A percentile compares a stretch with the other conserved stretches of the same genome.
phyloP scores from a whole-genome alignment of 2,888 invertebrate genomes.

The Anarsia innoxiella region DNA sequence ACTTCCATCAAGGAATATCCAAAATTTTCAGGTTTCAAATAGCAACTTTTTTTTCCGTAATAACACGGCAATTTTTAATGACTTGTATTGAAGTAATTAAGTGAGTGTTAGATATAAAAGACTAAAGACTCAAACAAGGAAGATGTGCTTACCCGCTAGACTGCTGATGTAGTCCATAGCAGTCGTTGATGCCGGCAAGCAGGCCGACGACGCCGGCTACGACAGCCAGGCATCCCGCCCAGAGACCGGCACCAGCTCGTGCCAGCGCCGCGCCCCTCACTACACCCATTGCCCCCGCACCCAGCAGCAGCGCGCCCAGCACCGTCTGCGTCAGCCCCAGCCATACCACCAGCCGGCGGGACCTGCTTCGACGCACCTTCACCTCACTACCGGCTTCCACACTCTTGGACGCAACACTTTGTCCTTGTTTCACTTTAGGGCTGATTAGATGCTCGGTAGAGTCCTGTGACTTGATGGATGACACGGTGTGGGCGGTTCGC shows the following conservation, averaged over 20 bases:
- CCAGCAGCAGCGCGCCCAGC: conserved; percentile 77
- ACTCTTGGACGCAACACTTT: conserved; percentile 59
- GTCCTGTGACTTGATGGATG: conserved; percentile 67
- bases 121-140: background rate
- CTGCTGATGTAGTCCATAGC: conserved; percentile 58
- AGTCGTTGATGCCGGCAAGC: conserved; percentile 75
- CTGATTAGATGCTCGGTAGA: conserved; percentile 76
- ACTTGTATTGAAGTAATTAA: no score
- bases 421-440: conserved; percentile 42
- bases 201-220: conserved; percentile 78
- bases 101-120: background rate
- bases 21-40: no score
- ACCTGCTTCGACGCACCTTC: conserved; percentile 14
- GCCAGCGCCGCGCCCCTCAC: conserved; percentile 76
- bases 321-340: conserved; percentile 77
- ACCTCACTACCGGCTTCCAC: conserved; percentile 53
- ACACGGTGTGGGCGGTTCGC: conserved; percentile 52
- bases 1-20: no score
- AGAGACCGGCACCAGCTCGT: conserved; percentile 78
- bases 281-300: conserved; percentile 78
- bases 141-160: conserved; percentile 40
- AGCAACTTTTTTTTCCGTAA: background rate
- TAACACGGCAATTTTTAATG: no score
- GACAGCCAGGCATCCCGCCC: conserved; percentile 79
- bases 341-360: conserved; percentile 59